A percentile compares a stretch with the other conserved stretches of the same genome.
Evolutionary conservation across 2,797 vertebrate species (phyloP).

Genomic region (Artibeus lituratus): DNA sequence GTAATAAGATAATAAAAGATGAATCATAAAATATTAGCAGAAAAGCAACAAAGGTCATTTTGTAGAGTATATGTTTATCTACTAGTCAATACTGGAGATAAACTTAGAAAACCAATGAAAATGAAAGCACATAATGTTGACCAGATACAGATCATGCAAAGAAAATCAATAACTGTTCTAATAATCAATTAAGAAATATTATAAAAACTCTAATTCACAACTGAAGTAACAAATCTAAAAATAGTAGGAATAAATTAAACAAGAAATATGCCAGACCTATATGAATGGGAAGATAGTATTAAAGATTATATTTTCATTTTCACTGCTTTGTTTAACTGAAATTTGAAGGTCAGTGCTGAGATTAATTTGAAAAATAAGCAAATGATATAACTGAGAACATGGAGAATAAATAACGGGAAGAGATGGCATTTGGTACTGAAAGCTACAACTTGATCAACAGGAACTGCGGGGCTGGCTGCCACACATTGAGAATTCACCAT

Average conservation of each 20-base stretch:
- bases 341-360: background rate
- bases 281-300: background rate
- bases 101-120: background rate
- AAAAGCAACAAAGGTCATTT: background rate
- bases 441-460: background rate
- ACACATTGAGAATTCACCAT: background rate
- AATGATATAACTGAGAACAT: background rate
- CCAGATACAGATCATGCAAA: background rate
- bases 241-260: background rate
- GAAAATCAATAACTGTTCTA: slow-evolving; percentile 20
- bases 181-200: background rate
- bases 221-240: background rate
- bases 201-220: background rate
- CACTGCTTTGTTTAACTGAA: background rate
- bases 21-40: background rate
- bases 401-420: background rate
- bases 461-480: background rate
- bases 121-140: background rate
- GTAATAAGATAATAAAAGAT: background rate
- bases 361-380: background rate
- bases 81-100: background rate
- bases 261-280: background rate
- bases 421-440: background rate
- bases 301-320: slow-evolving; percentile 9
- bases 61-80: background rate